A percentile compares a stretch with the other conserved stretches of the same genome.
These are phyloP conservation scores for Drepanosiphum platanoidis DNA, from an alignment of 2,888 invertebrate species.

Conservation along the genomic window DNA sequence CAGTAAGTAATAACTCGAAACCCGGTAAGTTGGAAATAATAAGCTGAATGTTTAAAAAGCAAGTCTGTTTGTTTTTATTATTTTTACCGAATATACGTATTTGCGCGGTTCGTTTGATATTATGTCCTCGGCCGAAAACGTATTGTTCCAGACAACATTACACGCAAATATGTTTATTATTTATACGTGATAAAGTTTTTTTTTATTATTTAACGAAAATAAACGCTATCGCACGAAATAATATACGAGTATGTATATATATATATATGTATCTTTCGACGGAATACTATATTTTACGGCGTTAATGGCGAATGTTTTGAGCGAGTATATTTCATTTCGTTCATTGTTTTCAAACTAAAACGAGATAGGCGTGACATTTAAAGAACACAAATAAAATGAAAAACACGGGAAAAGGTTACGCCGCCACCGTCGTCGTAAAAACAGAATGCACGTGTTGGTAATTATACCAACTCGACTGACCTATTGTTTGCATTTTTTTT, in stretches of 20 bases:
- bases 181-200: no score
- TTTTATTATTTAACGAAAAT: not conserved
- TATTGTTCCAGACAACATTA: not conserved
- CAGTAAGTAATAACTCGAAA: no score
- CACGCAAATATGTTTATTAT: not conserved
- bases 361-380: not conserved
- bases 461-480: not conserved
- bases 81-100: no score
- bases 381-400: slow-evolving; percentile 25
- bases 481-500: not conserved
- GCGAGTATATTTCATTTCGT: slow-evolving; percentile 1
- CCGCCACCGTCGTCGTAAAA: no score
- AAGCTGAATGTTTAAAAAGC: no score
- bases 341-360: slow-evolving; percentile 22
- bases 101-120: no score
- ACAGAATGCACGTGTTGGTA: slow-evolving; percentile 20
- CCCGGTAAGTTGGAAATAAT: no score
- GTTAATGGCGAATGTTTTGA: slow-evolving; percentile 1
- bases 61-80: no score
- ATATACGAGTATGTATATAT: not conserved
- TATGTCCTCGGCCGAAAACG: not conserved
- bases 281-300: not conserved
- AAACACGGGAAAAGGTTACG: not conserved
- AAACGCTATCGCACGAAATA: not conserved
- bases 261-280: not conserved